Base-by-base conservation (phyloP, 1,140 invertebrate genomes). In the Penaeus japonicus region DNA sequence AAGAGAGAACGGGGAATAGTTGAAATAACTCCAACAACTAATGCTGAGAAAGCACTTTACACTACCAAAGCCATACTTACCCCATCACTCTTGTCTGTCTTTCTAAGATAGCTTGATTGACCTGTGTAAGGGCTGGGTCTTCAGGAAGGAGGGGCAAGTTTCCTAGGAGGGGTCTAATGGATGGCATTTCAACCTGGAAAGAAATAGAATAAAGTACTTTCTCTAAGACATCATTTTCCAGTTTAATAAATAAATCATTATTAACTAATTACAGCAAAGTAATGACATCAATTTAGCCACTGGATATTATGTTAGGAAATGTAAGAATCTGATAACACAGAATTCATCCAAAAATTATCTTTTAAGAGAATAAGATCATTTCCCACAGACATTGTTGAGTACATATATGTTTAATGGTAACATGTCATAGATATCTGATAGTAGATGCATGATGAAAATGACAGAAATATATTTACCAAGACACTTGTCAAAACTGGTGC, bases 391-490 rank as follows among this genome's bases (percentile, higher is more conserved):
- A 47, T 84, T 92, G 92, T 91, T 92, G 30, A 70, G 20, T 22
- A 70, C 5, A 24, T 18, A 70, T 15, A 47, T 47, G 10, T 15
- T 47, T 47, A 47, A 1, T 47, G 47, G 15, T 47, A 15, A 10
- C 10, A 47, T 47, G 15, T 12, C 10, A 92, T 91, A 0, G 95
- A 94, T 53, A 97, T 94, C 73, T 95, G 94, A 18, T 95, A 93
- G 89, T 96, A 94, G n/a, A n/a, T n/a, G n/a, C n/a, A n/a, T n/a
- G n/a, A n/a, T n/a, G n/a, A n/a, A n/a, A n/a, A 73, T 96, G 94
- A 54, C 98, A 92, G 91, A 98, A 98, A 92, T 97, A 97, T 5
- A 98, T 93, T 92, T 98, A 97, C 92, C 30, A 98, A 94, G 4
- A 98, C 93, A 91, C 95, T 97, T 62, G 95, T 94, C 87, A 98